Evolutionary conservation across 2,797 vertebrate genomes (phyloP).

Genomic region (Microctenopoma lineatum): DNA sequence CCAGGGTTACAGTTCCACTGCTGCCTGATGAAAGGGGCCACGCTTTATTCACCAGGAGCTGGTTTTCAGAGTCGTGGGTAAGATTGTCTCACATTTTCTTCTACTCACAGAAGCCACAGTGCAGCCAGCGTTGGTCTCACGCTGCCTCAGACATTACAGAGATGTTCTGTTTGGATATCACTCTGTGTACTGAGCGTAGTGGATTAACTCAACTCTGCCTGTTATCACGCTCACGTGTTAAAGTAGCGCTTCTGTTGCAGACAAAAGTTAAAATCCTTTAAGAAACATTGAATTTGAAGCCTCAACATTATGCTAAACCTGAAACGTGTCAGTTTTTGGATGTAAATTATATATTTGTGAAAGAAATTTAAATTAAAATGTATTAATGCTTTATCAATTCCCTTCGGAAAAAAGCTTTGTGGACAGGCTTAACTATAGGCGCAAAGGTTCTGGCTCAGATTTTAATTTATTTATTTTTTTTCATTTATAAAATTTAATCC

Average conservation of each 20-base stretch:
- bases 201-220: not conserved
- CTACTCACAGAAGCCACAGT: not conserved
- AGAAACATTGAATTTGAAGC: not conserved
- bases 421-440: too few relatives aligned
- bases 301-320: not conserved
- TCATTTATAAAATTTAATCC: not conserved
- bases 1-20: constrained; percentile 38
- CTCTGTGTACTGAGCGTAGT: not conserved
- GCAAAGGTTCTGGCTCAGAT: too few relatives aligned
- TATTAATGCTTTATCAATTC: too few relatives aligned
- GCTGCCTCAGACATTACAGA: not conserved
- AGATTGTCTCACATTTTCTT: constrained; percentile 21
- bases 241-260: not conserved
- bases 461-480: too few relatives aligned
- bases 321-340: not conserved
- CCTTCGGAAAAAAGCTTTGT: too few relatives aligned
- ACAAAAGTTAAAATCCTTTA: not conserved
- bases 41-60: not conserved
- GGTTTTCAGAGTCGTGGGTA: constrained; percentile 27
- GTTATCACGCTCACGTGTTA: not conserved
- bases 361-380: too few relatives aligned
- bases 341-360: too few relatives aligned
- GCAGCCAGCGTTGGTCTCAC: not conserved
- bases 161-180: not conserved
- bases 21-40: constrained; percentile 17